Evolutionary conservation across 2,113 vertebrate species (phyloP).

Genomic region (Tenebrosternarchus preto): DNA sequence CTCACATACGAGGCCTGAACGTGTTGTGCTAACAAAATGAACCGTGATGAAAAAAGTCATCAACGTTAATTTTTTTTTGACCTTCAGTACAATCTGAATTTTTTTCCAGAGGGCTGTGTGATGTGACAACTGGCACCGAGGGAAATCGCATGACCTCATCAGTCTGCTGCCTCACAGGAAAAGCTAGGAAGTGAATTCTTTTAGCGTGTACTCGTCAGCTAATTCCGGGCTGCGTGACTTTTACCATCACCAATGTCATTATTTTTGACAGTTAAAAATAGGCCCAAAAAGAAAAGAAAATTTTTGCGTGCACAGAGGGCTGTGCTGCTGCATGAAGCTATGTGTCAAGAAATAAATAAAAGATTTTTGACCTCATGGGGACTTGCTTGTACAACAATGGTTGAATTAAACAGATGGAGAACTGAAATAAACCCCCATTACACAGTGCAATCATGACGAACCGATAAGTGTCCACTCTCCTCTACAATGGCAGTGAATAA

Average conservation of each 20-base stretch:
- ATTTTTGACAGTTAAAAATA: conserved; percentile 39
- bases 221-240: neutral
- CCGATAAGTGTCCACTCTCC: too few species aligned
- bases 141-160: neutral
- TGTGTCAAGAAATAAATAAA: neutral
- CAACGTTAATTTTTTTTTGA: neutral
- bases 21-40: neutral
- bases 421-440: too few species aligned
- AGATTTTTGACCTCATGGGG: too few species aligned
- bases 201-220: conserved; percentile 22
- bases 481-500: too few species aligned
- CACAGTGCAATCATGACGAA: too few species aligned
- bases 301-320: conserved; percentile 40
- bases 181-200: conserved; percentile 7
- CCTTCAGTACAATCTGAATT: neutral
- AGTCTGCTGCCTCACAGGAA: neutral
- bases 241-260: conserved; percentile 52
- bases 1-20: conserved; percentile 6
- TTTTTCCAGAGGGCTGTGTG: neutral
- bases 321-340: neutral
- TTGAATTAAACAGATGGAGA: too few species aligned
- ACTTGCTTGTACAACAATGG: too few species aligned
- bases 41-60: neutral
- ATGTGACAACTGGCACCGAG: neutral
- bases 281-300: conserved; percentile 2